Evolutionary conservation across 2,797 vertebrate genomes (phyloP).

Genomic region (Sebastes steindachneri): DNA sequence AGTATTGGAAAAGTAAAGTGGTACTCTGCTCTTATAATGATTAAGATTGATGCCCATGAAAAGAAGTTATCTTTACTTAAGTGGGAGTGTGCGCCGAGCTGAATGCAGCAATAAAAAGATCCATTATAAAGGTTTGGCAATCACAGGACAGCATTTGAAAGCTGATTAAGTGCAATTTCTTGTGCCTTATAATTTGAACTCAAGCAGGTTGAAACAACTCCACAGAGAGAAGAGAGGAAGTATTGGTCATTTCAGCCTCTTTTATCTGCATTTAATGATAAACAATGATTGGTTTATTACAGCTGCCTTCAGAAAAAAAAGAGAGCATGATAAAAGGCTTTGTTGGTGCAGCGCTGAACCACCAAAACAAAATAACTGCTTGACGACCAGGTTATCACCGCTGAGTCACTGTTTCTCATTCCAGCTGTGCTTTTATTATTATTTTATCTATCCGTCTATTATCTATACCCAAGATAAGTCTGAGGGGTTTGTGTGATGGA

Average conservation of each 20-base stretch:
- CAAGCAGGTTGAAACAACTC: constrained; percentile 23
- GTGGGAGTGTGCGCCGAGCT: neutral
- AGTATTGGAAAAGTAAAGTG: neutral
- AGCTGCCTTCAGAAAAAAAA: neutral
- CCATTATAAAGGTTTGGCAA: neutral
- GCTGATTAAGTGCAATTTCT: neutral
- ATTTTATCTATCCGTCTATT: neutral
- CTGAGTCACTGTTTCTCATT: neutral
- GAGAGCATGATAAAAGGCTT: neutral
- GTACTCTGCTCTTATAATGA: neutral
- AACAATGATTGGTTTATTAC: neutral
- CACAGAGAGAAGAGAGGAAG: neutral
- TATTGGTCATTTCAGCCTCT: neutral
- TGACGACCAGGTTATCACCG: neutral
- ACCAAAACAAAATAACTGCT: constrained; percentile 1
- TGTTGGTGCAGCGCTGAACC: neutral
- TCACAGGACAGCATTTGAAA: neutral
- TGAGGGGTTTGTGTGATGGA: neutral
- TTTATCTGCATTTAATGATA: neutral
- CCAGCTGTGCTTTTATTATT: neutral
- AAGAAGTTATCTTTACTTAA: neutral
- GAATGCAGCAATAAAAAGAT: neutral
- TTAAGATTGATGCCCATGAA: neutral
- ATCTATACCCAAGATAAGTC: neutral
- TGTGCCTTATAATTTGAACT: neutral